Percentiles rank a stretch among this genome's conserved stretches.
Conservation (phyloP, 2,113 vertebrate genomes). For the pig (Sus scrofa) region DNA sequence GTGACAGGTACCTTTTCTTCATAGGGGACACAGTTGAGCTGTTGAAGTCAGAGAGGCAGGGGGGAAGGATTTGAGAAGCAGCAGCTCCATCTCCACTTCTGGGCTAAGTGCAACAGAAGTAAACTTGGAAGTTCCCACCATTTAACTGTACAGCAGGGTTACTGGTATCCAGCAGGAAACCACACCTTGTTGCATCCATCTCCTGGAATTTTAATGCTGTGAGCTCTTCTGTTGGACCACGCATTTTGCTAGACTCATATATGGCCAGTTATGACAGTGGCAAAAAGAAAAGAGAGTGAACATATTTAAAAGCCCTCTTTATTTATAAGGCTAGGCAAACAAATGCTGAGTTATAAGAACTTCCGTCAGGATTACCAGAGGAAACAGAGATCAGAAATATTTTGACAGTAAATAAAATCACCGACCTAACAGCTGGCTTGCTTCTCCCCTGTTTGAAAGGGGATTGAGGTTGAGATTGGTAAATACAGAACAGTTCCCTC, state of each 20-base stretch:
- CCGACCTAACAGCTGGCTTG: neutral
- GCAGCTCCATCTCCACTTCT: neutral
- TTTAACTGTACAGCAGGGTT: neutral
- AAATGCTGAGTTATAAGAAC: neutral
- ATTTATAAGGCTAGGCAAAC: constrained; percentile 56
- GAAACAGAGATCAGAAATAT: constrained; percentile 38
- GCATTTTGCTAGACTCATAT: neutral
- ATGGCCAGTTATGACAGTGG: neutral
- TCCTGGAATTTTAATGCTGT: neutral
- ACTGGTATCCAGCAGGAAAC: neutral
- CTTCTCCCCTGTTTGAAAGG: neutral
- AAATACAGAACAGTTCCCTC: neutral
- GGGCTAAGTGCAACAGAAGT: neutral
- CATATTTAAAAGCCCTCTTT: constrained; percentile 56
- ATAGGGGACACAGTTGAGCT: neutral
- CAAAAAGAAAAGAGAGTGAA: constrained; percentile 21
- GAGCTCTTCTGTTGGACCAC: neutral
- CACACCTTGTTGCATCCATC: neutral
- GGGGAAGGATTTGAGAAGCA: neutral
- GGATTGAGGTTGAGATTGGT: constrained; percentile 6
- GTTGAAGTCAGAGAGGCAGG: neutral
- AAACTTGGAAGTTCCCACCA: neutral
- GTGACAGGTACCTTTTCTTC: neutral
- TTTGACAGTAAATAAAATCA: constrained; percentile 62
- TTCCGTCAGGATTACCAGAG: neutral